A percentile compares a stretch with the other conserved stretches of the same genome.
Evolutionary conservation across 2,888 invertebrate genomes (phyloP).

Genomic region (Melanostoma mellinum): DNA sequence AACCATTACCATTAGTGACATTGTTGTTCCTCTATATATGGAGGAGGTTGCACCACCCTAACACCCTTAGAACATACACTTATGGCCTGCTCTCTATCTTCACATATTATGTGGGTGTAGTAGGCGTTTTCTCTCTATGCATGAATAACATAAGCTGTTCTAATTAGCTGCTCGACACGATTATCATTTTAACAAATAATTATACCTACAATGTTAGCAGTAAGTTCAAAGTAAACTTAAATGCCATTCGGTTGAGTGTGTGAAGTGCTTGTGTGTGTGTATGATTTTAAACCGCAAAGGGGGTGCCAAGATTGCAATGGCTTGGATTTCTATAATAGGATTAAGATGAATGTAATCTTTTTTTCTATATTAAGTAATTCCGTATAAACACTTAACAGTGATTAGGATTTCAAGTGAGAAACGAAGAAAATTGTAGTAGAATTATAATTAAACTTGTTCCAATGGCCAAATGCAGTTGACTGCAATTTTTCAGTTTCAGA

Average conservation of each 20-base stretch:
- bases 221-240: slow-evolving; percentile 41
- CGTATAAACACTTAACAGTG: background rate
- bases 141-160: slow-evolving; percentile 65
- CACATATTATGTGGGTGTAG: background rate
- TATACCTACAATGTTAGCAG: slow-evolving; percentile 52
- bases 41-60: slow-evolving; percentile 26
- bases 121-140: slow-evolving; percentile 18
- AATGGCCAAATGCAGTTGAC: slow-evolving; percentile 63
- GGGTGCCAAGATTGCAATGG: background rate
- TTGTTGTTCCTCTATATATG: slow-evolving; percentile 55
- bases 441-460: slow-evolving; percentile 48
- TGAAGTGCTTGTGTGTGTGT: background rate
- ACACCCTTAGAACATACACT: slow-evolving; percentile 1
- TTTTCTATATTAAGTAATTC: too few relatives aligned
- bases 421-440: slow-evolving; percentile 14
- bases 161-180: slow-evolving; percentile 71
- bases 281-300: background rate
- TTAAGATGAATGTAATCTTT: slow-evolving; percentile 4
- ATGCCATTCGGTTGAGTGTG: slow-evolving; percentile 21
- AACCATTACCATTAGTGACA: slow-evolving; percentile 69
- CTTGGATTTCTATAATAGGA: background rate
- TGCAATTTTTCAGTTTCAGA: slow-evolving; percentile 50
- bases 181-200: slow-evolving; percentile 71
- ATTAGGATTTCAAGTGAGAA: background rate
- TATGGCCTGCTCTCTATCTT: slow-evolving; percentile 19